Conservation (phyloP, 2,888 invertebrate species). For the Atherix ibis region DNA sequence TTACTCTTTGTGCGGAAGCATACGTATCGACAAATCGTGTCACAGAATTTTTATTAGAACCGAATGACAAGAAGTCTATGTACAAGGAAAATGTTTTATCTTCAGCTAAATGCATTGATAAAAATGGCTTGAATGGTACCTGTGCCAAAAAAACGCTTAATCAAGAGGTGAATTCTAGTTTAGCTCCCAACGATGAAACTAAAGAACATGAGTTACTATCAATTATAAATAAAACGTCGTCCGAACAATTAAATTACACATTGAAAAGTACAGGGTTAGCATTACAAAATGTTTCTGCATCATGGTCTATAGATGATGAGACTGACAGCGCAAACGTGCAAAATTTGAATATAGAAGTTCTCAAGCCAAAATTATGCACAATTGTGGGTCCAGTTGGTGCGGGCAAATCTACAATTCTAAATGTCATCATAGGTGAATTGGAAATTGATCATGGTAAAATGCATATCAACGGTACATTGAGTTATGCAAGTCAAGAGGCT, state of each 20-base stretch:
- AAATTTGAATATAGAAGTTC: constrained; percentile 8
- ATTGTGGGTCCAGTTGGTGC: constrained; percentile 57
- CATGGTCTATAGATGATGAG: constrained; percentile 6
- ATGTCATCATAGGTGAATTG: constrained; percentile 58
- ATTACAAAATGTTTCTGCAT: constrained; percentile 8
- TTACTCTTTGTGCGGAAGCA: constrained; percentile 61
- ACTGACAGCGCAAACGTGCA: constrained; percentile 5
- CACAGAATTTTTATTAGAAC: constrained; percentile 42
- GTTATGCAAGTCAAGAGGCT: constrained; percentile 69
- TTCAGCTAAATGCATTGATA: too few relatives aligned
- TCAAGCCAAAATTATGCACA: constrained; percentile 15
- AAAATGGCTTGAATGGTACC: too few relatives aligned
- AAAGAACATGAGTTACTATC: constrained; percentile 6
- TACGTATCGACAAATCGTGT: constrained; percentile 56
- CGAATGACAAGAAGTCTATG: constrained; percentile 17
- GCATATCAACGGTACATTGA: constrained; percentile 44
- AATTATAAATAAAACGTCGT: constrained; percentile 13
- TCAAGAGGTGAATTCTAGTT: constrained; percentile 16
- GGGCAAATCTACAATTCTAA: constrained; percentile 56
- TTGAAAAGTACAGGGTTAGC: constrained; percentile 5
- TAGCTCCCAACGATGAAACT: too few relatives aligned
- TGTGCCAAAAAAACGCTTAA: too few relatives aligned
- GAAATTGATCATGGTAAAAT: constrained; percentile 42
- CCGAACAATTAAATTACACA: constrained; percentile 5
- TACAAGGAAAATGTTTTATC: constrained; percentile 1